Evolutionary conservation across 1,140 invertebrate species (phyloP), one percentile per base, ranked within the genome.

Genomic region (Holcopasites calliopsidis): DNA sequence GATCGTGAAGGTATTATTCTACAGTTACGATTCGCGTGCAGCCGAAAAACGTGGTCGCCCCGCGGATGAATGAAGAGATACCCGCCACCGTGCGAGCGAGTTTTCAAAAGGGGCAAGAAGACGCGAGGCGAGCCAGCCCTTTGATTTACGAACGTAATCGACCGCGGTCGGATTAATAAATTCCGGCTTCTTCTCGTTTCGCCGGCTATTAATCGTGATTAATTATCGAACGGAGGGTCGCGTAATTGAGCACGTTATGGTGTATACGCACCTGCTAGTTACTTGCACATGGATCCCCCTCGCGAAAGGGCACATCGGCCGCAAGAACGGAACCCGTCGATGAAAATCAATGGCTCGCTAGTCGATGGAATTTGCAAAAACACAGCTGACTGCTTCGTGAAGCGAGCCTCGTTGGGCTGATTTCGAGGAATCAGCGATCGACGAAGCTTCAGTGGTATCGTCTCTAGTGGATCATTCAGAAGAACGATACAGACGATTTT

Each of bases 111-210:
- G n/a, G 8, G 60, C 26, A 72, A 72, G 52, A 72, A 72, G 58
- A 23, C 47, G 6, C 23, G 18, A 26, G 35, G 28, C 8, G 16
- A 26, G 18, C 5, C 16, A 26, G 42, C 2, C 13, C 35, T 64
- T 50, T 72, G 70, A 72, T 72, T 72, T 72, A 72, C 58, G 70
- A 50, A 72, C 58, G 58, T 64, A 64, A 72, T 64, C 70, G 58
- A 5, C 35, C 58, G 3, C 13, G n/a, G 6, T 21, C 44, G 44
- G 70, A 72, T 72, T 72, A 72, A 72, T 72, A 72, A 72, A 72
- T 72, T 35, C 35, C 42, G 35, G 7, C 7, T 58, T 70, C 66
- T 70, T 69, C 38, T 57, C 66, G n/a, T 21, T 38, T 40, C 23
- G 31, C 26, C 10, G 44, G 33, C 58, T 72, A 72, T 72, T 72